A percentile compares a stretch with the other conserved stretches of the same genome.
Conservation (phyloP, 2,113 vertebrate genomes). For the Stictonetta naevosa region DNA sequence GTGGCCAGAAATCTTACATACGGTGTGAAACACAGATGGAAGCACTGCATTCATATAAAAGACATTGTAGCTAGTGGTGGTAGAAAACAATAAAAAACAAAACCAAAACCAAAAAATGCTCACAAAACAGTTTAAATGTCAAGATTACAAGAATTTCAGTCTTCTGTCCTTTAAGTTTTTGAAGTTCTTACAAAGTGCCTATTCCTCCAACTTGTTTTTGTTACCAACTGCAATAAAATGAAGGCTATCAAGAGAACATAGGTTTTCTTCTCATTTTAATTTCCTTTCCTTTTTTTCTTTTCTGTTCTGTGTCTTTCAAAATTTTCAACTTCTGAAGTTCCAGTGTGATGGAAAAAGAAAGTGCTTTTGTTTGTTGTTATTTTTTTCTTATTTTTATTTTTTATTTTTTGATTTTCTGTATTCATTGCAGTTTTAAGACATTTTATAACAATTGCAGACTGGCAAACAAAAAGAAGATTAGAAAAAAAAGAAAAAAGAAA, state of each 20-base stretch:
- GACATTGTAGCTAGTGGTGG: not conserved
- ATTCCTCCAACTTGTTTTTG: not conserved
- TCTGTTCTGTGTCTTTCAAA: not conserved
- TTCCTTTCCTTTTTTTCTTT: not conserved
- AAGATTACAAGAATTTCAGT: not conserved
- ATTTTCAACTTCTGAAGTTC: not conserved
- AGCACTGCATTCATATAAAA: not conserved
- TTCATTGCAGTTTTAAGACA: not conserved
- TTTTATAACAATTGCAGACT: not conserved
- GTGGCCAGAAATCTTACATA: not conserved
- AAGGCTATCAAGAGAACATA: not conserved
- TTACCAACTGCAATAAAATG: not conserved
- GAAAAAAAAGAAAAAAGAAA: not conserved
- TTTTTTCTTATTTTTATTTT: not conserved
- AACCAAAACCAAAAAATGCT: not conserved
- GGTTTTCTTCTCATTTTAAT: not conserved
- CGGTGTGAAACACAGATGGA: not conserved
- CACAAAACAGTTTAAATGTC: not conserved
- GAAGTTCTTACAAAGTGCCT: not conserved
- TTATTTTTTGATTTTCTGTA: not conserved
- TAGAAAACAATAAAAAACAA: not conserved
- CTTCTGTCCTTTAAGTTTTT: not conserved
- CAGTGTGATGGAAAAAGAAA: not conserved
- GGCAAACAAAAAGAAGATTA: not conserved
- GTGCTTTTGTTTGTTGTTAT: not conserved